Evolutionary conservation across 2,113 vertebrate genomes (phyloP), one percentile per base, ranked within the genome.

Genomic region (Sinocyclocheilus maitianheensis): DNA sequence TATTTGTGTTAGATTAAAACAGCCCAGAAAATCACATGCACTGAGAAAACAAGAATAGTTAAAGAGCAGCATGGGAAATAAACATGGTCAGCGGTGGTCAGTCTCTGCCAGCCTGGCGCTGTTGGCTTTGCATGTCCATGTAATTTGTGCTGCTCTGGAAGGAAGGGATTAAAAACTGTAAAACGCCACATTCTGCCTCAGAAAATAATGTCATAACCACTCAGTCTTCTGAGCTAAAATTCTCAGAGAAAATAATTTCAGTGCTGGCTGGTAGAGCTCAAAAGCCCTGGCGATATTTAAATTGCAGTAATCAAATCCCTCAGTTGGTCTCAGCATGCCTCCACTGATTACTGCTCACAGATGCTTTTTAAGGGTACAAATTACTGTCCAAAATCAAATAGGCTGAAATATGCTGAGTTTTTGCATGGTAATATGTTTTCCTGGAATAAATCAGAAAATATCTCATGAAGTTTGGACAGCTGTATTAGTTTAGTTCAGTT

Each of bases 241-340:
- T 80, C 78, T 16, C 78, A 48, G 69, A 67, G 51, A 80, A 87
- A 86, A 86, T 87, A 12, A 84, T 88, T 78, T 69, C 43, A 34
- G 24, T 69, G 48, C 58, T 11, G 30, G 76, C 65, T 74, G 43
- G 58, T 78, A 72, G 84, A 67, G 46, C 84, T 76, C 75, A 58
- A 72, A 84, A 82, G 72, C 82, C 53, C 62, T 81, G 85, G 55
- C 81, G 85, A 86, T 87, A 86, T 89, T 79, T 88, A 83, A 83
- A 87, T 83, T 81, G 71, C 87, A 75, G 83, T 76, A 63, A 81
- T 85, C 72, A 82, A 76, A 53, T 83, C 62, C 62, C 46, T 65
- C 81, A 67, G 43, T 88, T 18, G 78, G 24, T 60, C 67, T 80
- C 77, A 72, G 85, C 77, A 74, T 74, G 81, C 51, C 51, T 60